phyloP scores from a whole-genome alignment of 2,888 invertebrate species.

The Orchesellides sinensis region DNA sequence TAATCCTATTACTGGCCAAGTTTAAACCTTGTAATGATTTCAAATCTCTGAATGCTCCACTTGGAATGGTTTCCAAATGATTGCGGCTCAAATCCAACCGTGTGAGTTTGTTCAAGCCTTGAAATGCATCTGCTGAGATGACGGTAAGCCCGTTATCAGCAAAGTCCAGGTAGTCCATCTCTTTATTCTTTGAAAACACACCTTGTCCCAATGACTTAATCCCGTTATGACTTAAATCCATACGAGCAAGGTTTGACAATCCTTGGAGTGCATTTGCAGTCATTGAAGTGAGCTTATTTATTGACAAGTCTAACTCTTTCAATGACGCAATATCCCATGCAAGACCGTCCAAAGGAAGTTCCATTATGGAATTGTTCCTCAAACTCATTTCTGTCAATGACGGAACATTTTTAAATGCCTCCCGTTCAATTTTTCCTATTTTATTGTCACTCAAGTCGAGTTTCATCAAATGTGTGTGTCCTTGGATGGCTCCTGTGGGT shows the following conservation, averaged over 20 bases:
- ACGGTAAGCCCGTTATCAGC: constrained; percentile 85
- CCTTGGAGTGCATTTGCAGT: constrained; percentile 71
- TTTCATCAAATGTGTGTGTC: constrained; percentile 88
- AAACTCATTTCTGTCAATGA: constrained; percentile 88
- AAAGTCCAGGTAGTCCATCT: constrained; percentile 81
- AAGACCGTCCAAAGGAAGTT: constrained; percentile 77
- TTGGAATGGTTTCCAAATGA: constrained; percentile 84
- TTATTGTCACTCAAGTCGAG: constrained; percentile 89
- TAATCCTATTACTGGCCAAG: constrained; percentile 79
- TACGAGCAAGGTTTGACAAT: constrained; percentile 71
- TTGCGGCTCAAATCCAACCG: constrained; percentile 87
- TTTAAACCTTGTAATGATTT: constrained; percentile 88
- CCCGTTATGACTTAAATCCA: constrained; percentile 74
- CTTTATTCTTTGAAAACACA: constrained; percentile 68
- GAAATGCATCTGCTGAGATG: constrained; percentile 86
- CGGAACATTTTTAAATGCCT: constrained; percentile 90
- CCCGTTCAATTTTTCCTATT: constrained; percentile 85
- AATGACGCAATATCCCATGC: constrained; percentile 73
- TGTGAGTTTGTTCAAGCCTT: constrained; percentile 85
- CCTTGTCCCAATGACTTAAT: constrained; percentile 73
- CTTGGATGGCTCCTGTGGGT: constrained; percentile 86
- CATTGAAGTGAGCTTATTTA: constrained; percentile 85
- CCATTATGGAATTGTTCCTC: constrained; percentile 88
- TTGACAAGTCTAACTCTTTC: constrained; percentile 86
- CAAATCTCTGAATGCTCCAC: constrained; percentile 86